Conservation (phyloP, 1,140 invertebrate species). For the Magallana angulata region DNA sequence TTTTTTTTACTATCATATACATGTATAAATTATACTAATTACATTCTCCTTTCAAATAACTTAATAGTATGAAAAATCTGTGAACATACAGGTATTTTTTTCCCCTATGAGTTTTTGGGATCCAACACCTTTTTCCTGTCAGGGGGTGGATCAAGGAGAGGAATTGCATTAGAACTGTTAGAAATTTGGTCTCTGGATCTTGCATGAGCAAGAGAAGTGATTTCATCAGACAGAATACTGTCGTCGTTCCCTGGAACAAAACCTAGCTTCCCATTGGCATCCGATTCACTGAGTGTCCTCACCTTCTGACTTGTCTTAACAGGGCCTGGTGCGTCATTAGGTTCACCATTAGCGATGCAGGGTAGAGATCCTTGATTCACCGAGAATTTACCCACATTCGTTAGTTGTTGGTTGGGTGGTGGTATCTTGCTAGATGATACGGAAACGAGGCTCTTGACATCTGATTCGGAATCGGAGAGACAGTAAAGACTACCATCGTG, state of each 20-base stretch:
- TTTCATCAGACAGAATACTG: conserved; percentile 34
- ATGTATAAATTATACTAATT: too few species aligned
- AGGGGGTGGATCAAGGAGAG: conserved; percentile 21
- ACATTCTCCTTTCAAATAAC: too few species aligned
- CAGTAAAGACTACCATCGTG: background rate
- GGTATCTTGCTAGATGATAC: background rate
- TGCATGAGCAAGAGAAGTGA: conserved; percentile 22
- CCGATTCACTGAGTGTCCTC: conserved; percentile 8
- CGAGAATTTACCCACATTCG: background rate
- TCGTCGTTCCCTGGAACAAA: background rate
- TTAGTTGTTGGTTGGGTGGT: background rate
- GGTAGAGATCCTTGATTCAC: conserved; percentile 7
- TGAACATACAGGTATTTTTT: too few species aligned
- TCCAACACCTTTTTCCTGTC: too few species aligned
- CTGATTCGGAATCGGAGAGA: conserved; percentile 12
- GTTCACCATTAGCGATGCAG: background rate
- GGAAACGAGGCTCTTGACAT: conserved; percentile 9
- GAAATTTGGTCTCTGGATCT: background rate
- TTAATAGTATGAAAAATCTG: too few species aligned
- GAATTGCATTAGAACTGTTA: conserved; percentile 16
- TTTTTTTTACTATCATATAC: too few species aligned
- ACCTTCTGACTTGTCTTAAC: background rate
- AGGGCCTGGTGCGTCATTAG: background rate
- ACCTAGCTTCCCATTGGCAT: background rate
- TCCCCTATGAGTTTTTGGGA: too few species aligned